phyloP scores from a whole-genome alignment of 2,888 invertebrate genomes.

The Dilophus febrilis region DNA sequence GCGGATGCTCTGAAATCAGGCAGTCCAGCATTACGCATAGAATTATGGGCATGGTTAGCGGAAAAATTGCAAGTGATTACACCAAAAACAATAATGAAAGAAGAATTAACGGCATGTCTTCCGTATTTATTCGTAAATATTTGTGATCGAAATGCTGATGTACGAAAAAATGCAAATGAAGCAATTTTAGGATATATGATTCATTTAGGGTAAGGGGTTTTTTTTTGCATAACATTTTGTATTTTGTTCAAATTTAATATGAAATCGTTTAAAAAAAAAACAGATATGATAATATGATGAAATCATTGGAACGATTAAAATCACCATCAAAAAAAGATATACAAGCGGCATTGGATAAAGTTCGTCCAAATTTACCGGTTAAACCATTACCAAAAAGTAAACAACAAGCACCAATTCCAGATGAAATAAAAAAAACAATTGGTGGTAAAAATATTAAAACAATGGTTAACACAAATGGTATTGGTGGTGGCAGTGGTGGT shows the following conservation, averaged over 20 bases:
- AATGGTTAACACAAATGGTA: not conserved
- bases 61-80: constrained; percentile 60
- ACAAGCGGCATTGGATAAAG: constrained; percentile 68
- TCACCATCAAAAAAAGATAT: constrained; percentile 62
- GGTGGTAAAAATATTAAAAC: constrained; percentile 32
- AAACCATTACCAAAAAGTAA: constrained; percentile 53
- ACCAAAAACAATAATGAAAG: constrained; percentile 55
- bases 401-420: constrained; percentile 33
- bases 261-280: too few species aligned
- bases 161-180: constrained; percentile 77
- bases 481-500: not conserved
- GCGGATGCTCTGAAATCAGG: constrained; percentile 71
- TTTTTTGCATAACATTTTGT: not conserved
- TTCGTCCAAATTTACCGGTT: constrained; percentile 63
- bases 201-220: constrained; percentile 52
- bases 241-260: too few species aligned
- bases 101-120: constrained; percentile 62
- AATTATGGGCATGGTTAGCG: constrained; percentile 73
- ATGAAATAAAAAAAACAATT: constrained; percentile 40
- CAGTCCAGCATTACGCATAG: constrained; percentile 63
- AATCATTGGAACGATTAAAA: constrained; percentile 32
- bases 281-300: constrained; percentile 22
- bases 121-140: constrained; percentile 63
- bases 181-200: constrained; percentile 85
- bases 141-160: constrained; percentile 83